Conservation (phyloP, 2,797 vertebrate species). For the Protosalanx chinensis region DNA sequence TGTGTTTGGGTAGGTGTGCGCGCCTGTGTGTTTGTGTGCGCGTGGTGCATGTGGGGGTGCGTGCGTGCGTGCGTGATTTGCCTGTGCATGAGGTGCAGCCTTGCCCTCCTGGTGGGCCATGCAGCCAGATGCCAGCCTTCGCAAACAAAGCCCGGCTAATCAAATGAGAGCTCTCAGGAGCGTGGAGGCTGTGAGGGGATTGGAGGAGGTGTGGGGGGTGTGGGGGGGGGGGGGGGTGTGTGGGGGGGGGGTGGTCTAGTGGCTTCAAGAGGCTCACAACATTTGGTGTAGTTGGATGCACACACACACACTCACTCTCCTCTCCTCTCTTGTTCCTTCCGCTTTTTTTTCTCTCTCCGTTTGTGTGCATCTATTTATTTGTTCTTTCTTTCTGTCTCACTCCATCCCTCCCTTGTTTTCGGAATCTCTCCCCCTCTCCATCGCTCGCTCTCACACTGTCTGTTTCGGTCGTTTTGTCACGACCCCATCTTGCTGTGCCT, state of each 20-base stretch:
- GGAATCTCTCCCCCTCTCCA: conserved; percentile 15
- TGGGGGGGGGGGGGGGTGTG: conserved; percentile 30
- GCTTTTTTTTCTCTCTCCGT: not conserved
- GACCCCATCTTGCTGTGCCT: no score
- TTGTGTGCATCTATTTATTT: not conserved
- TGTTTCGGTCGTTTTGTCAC: no score
- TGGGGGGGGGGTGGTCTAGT: conserved; percentile 45
- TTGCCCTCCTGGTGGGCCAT: conserved; percentile 39
- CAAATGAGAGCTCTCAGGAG: conserved; percentile 68
- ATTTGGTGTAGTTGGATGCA: conserved; percentile 43
- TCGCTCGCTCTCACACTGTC: not conserved
- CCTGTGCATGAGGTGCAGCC: conserved; percentile 27
- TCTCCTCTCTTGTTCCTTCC: conserved; percentile 1
- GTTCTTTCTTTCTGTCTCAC: conserved; percentile 7
- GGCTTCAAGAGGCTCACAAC: conserved; percentile 61
- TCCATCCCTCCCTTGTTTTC: conserved; percentile 21
- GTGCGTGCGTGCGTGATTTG: not conserved
- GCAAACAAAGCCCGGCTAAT: conserved; percentile 71
- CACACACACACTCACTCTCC: conserved; percentile 29
- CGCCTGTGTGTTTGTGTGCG: not conserved
- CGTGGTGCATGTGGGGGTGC: not conserved
- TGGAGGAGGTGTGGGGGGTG: conserved; percentile 34
- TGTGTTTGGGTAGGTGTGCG: conserved; percentile 4
- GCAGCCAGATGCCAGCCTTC: conserved; percentile 60
- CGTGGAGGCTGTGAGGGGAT: conserved; percentile 50